Base-by-base conservation (phyloP, 1,140 invertebrate species). In the Atta texana region DNA sequence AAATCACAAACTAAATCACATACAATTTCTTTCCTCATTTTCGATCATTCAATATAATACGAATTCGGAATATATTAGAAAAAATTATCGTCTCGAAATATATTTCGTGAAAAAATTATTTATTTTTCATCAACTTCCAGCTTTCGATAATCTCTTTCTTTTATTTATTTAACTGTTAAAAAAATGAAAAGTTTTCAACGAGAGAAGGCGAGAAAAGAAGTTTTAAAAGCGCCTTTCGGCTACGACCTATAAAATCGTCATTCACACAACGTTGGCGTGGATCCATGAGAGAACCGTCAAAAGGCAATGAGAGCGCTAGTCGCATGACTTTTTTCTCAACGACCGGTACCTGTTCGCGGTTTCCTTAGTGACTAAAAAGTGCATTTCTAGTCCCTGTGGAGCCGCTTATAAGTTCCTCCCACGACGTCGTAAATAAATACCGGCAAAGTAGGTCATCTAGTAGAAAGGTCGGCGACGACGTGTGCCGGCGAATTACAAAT, bases 401-500 rank as follows among this genome's bases (percentile, higher is more conserved):
- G 18, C 53, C 68, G 69, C 61, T 89, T 86, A 80, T 68, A 88
- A 89, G 82, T 86, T 88, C 49, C 68, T 14, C 44, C 18, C 53
- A 59, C 63, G 21, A 75, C 53, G n/a, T 78, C 53, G 57, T 78
- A 75, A 89, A 86, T 89, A 86, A 75, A 76, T 10, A 66, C 3
- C 18, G 1, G 16, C 34, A 55, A 89, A 81, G 59, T 80, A 53
- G 88, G 75, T 63, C 75, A 39, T 8, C 14, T 44, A 21, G 87
- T 18, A 24, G 24, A 31, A 75, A 84, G 87, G 44, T 88, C 66
- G 34, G 44, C 66, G 57, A 14, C 28, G 24, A 75, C 59, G 77
- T 68, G 66, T 57, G 63, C 31, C 10, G 31, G 24, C 34, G 28
- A 68, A 75, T 75, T 76, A 85, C 81, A 69, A 74, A 64, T 85